A percentile compares a stretch with the other conserved stretches of the same genome.
Conservation (phyloP, 2,113 vertebrate species). For the Lophotis ruficrista region DNA sequence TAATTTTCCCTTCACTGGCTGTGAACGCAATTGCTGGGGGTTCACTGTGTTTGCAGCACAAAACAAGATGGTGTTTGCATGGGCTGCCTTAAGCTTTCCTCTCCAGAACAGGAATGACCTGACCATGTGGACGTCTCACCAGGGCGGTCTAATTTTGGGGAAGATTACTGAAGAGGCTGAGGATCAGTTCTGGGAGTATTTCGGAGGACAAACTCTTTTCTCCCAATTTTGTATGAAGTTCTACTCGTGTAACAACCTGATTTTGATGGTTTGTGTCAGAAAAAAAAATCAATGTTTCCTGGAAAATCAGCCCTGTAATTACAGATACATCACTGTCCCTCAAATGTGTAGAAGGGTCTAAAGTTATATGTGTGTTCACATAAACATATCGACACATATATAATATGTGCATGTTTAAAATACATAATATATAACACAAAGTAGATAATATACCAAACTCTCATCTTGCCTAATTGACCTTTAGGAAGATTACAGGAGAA, state of each 20-base stretch:
- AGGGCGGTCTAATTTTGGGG: not conserved
- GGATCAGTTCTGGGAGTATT: not conserved
- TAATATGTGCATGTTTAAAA: not conserved
- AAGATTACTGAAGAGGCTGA: not conserved
- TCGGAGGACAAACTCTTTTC: not conserved
- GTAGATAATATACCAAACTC: not conserved
- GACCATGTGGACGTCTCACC: not conserved
- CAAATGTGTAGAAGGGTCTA: not conserved
- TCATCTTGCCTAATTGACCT: not conserved
- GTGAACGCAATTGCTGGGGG: not conserved
- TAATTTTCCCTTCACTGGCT: not conserved
- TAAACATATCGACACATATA: not conserved
- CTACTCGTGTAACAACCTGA: not conserved
- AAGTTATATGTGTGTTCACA: not conserved
- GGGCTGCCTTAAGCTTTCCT: not conserved
- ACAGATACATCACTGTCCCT: not conserved
- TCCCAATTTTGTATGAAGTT: accelerated
- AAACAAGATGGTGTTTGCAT: not conserved
- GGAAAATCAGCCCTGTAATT: not conserved
- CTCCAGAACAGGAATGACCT: not conserved
- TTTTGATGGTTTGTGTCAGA: not conserved
- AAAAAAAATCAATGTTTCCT: not conserved
- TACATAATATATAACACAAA: not conserved
- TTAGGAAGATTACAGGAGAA: not conserved
- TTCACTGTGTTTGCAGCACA: not conserved